These are phyloP conservation scores for Patella caerulea DNA, from an alignment of 2,888 invertebrate species.

Conservation along the genomic window DNA sequence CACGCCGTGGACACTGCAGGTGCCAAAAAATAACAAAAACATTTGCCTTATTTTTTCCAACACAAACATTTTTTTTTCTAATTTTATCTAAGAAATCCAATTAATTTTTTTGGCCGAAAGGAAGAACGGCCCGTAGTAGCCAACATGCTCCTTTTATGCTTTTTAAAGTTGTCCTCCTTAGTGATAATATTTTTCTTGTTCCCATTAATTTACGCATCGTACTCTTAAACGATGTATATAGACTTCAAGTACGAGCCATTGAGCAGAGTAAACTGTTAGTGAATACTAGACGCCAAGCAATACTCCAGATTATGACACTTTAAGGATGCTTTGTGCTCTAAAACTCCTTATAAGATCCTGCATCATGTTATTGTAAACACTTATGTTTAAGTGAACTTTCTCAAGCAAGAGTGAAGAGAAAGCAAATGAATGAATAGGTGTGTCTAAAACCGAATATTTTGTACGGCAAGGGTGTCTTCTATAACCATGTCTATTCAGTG, in stretches of 20 bases:
- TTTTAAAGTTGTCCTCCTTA: neutral
- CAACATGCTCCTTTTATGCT: neutral
- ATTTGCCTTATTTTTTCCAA: too few species aligned
- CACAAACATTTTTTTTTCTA: too few species aligned
- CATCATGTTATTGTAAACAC: slow-evolving; percentile 13
- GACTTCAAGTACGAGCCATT: neutral
- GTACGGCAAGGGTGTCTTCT: too few species aligned
- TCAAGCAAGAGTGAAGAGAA: slow-evolving; percentile 8
- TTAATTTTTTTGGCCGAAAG: slow-evolving; percentile 7
- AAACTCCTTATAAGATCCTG: neutral
- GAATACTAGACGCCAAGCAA: slow-evolving; percentile 9
- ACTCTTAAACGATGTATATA: neutral
- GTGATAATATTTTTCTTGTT: neutral
- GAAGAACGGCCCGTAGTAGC: neutral
- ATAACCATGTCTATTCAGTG: too few species aligned
- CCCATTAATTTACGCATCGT: neutral
- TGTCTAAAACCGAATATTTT: neutral
- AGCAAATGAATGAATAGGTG: neutral
- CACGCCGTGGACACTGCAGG: too few species aligned
- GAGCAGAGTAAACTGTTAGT: neutral
- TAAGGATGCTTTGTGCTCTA: slow-evolving; percentile 9
- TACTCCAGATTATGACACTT: slow-evolving; percentile 10
- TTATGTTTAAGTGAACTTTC: slow-evolving; percentile 12
- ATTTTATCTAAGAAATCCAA: neutral
- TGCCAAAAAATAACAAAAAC: too few species aligned